Conservation (phyloP, 2,113 vertebrate genomes). For the Nerophis ophidion region DNA sequence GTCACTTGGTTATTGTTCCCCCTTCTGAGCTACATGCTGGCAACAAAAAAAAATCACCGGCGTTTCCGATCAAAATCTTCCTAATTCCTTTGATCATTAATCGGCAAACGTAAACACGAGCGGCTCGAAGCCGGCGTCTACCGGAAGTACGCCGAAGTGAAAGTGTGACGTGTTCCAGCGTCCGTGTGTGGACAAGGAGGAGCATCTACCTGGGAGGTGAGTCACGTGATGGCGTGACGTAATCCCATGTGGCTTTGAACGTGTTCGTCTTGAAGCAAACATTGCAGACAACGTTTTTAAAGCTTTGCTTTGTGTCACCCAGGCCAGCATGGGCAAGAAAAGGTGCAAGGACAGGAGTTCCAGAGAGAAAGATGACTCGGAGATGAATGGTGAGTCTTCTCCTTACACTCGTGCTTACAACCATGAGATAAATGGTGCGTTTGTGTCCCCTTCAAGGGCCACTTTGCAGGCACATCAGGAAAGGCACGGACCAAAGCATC, state of each 20-base stretch:
- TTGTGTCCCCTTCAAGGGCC: constrained; percentile 59
- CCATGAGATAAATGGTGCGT: neutral
- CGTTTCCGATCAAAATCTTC: neutral
- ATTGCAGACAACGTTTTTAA: neutral
- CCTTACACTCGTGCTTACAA: neutral
- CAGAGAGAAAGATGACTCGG: constrained; percentile 50
- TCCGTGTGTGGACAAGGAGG: constrained; percentile 33
- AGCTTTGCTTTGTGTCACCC: neutral
- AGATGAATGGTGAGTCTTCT: constrained; percentile 53
- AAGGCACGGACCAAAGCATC: constrained; percentile 80
- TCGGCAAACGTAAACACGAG: neutral
- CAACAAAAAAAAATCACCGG: neutral
- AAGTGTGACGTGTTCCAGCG: constrained; percentile 3
- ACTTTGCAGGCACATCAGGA: constrained; percentile 81
- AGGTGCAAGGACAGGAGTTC: constrained; percentile 53
- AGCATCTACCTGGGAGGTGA: constrained; percentile 4
- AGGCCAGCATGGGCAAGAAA: constrained; percentile 71
- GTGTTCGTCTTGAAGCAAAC: neutral
- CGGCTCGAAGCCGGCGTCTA: constrained; percentile 3
- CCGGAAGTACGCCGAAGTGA: constrained; percentile 29
- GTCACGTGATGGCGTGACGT: neutral
- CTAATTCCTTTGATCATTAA: too few species aligned
- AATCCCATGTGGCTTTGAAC: neutral
- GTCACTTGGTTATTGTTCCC: constrained; percentile 24
- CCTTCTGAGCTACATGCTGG: constrained; percentile 21